Percentiles rank a stretch among this genome's conserved stretches.
Conservation (phyloP, 2,888 invertebrate genomes). For the Tetheella fluctuosa region DNA sequence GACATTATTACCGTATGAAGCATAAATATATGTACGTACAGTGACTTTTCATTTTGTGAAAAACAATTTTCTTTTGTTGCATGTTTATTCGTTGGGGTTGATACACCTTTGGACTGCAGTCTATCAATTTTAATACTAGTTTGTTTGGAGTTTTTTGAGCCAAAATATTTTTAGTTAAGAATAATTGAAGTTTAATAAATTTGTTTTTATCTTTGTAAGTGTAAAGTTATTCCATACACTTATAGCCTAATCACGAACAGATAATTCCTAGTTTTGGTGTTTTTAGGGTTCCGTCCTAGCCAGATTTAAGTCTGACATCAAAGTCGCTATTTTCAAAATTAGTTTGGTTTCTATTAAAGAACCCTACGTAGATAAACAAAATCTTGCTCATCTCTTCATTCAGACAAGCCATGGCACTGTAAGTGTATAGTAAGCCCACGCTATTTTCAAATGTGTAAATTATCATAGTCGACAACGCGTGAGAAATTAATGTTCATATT, state of each 20-base stretch:
- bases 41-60: slow-evolving; percentile 48
- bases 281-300: no score
- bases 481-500: slow-evolving; percentile 25
- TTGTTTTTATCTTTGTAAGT: no score
- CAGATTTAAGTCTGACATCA: no score
- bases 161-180: neutral
- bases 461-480: slow-evolving; percentile 10
- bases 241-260: no score
- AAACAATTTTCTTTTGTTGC: slow-evolving; percentile 32
- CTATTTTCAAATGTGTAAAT: neutral
- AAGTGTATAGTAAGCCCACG: neutral
- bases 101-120: neutral
- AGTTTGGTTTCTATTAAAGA: no score
- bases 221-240: no score
- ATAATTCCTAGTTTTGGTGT: no score
- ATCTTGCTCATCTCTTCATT: neutral
- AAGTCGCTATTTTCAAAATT: no score
- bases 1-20: slow-evolving; percentile 43
- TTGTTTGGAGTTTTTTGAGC: neutral
- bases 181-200: no score
- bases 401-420: neutral
- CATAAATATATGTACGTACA: slow-evolving; percentile 34
- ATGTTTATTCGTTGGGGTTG: slow-evolving; percentile 20
- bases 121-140: neutral
- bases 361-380: no score